Conservation (phyloP, 2,113 vertebrate species). For the Neogale vison region DNA sequence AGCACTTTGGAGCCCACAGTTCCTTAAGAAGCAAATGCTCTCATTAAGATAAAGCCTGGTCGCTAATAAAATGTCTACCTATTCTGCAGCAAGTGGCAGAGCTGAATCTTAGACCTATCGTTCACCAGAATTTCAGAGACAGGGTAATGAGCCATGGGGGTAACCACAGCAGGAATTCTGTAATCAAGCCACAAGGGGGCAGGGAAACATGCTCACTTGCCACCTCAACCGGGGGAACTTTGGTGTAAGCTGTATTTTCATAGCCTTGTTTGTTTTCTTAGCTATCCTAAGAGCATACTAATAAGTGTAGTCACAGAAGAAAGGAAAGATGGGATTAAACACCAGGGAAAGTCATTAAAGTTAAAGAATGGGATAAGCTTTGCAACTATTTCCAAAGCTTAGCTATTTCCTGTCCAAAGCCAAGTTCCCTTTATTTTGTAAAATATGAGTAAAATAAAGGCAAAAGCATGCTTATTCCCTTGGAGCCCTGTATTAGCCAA, state of each 20-base stretch:
- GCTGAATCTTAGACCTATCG: background rate
- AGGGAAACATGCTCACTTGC: background rate
- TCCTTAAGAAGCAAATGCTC: background rate
- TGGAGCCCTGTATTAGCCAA: conserved; percentile 48
- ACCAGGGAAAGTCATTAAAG: conserved; percentile 67
- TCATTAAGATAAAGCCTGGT: background rate
- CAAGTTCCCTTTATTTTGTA: conserved; percentile 63
- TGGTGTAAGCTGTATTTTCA: conserved; percentile 34
- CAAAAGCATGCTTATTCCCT: conserved; percentile 41
- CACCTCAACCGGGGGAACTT: background rate
- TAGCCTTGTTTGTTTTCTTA: conserved; percentile 65
- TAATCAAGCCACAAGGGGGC: conserved; percentile 59
- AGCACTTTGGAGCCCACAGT: background rate
- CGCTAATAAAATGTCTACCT: background rate
- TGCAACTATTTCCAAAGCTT: conserved; percentile 62
- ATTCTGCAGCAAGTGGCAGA: background rate
- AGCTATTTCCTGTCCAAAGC: conserved; percentile 53
- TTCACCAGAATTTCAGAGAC: background rate
- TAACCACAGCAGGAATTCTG: conserved; percentile 50
- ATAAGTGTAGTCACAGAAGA: conserved; percentile 55
- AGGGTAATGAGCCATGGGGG: background rate
- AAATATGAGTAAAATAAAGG: conserved; percentile 46
- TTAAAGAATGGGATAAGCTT: conserved; percentile 66
- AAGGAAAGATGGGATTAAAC: conserved; percentile 54
- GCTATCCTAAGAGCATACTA: conserved; percentile 61